Conservation (phyloP, 2,113 vertebrate species). For the Ammodytes dubius region DNA sequence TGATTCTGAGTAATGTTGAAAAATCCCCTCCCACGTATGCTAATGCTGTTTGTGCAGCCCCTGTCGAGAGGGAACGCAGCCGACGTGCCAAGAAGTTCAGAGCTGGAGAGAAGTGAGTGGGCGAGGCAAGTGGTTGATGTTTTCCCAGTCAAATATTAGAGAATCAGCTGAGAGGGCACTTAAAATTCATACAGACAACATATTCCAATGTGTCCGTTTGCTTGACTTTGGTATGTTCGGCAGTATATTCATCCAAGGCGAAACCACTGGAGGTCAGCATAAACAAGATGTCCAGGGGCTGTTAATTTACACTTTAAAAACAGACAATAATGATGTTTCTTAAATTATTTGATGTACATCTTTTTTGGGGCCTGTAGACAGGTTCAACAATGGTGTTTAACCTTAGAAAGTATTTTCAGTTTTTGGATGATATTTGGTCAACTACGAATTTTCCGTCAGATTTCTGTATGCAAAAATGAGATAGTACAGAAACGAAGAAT, state of each 20-base stretch:
- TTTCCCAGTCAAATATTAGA: constrained; percentile 40
- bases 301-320: too few species aligned
- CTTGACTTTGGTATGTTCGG: constrained; percentile 7
- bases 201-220: constrained; percentile 27
- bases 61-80: constrained; percentile 61
- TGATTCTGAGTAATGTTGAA: constrained; percentile 76
- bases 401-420: too few species aligned
- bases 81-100: constrained; percentile 67
- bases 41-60: constrained; percentile 73
- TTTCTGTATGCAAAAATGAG: too few species aligned
- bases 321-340: too few species aligned
- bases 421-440: too few species aligned
- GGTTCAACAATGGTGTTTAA: too few species aligned
- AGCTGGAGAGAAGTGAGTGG: constrained; percentile 66
- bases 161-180: constrained; percentile 41
- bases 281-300: too few species aligned
- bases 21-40: constrained; percentile 74
- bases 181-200: constrained; percentile 29
- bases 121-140: constrained; percentile 50
- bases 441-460: too few species aligned
- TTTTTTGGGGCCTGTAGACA: too few species aligned
- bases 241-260: constrained; percentile 1
- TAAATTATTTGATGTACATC: too few species aligned
- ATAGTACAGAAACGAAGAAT: too few species aligned
- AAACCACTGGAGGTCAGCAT: neutral